phyloP scores from a whole-genome alignment of 1,140 invertebrate species.

The Myzus persicae region DNA sequence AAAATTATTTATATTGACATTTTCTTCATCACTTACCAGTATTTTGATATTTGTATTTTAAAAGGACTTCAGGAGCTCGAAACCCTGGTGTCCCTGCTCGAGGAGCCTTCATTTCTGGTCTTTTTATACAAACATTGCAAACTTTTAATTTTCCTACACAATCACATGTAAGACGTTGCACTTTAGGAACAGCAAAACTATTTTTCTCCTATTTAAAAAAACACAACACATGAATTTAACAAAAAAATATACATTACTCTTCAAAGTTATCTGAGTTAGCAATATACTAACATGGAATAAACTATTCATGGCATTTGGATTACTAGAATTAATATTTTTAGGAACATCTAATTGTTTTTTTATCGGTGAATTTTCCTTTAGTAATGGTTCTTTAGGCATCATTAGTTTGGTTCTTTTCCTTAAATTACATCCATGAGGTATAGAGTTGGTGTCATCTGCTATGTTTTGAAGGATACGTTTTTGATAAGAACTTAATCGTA shows the following conservation, averaged over 20 bases:
- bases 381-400: conserved; percentile 55
- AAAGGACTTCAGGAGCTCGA: conserved; percentile 85
- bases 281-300: conserved; percentile 45
- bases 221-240: background rate
- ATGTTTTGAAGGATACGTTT: conserved; percentile 55
- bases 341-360: conserved; percentile 55
- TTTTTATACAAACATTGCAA: conserved; percentile 71
- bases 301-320: conserved; percentile 17
- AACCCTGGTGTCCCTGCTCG: conserved; percentile 91
- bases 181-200: conserved; percentile 46
- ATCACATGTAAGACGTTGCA: conserved; percentile 60
- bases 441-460: conserved; percentile 41
- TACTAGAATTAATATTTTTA: conserved; percentile 37
- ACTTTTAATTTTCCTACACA: conserved; percentile 74
- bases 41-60: conserved; percentile 79
- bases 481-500: conserved; percentile 40
- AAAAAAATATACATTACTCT: background rate
- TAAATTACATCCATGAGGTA: conserved; percentile 47
- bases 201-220: conserved; percentile 45
- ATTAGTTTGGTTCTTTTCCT: conserved; percentile 54
- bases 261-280: background rate
- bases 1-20: background rate
- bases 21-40: conserved; percentile 67
- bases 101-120: conserved; percentile 71
- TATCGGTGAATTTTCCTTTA: conserved; percentile 59